Evolutionary conservation across 2,888 invertebrate genomes (phyloP).

Genomic region (Phrixothrix hirtus): DNA sequence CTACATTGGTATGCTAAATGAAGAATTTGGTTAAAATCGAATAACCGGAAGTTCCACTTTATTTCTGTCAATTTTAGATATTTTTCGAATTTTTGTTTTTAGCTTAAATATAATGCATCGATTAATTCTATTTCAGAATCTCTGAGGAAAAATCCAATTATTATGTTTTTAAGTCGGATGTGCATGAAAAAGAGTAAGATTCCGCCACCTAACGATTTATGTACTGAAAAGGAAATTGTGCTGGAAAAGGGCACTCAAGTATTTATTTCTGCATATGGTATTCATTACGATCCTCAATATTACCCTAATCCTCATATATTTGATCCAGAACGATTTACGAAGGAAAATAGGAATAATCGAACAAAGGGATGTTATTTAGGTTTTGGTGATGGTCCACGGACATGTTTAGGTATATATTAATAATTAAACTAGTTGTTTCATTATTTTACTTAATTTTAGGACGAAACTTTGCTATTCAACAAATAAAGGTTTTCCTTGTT

Average conservation of each 20-base stretch:
- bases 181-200: conserved; percentile 26
- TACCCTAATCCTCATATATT: conserved; percentile 49
- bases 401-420: conserved; percentile 40
- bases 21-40: no score
- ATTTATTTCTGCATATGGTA: conserved; percentile 39
- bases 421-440: no score
- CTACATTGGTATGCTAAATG: no score
- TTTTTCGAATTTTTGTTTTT: no score
- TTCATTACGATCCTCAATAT: conserved; percentile 46
- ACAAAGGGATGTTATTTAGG: conserved; percentile 39
- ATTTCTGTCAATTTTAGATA: no score
- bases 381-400: conserved; percentile 40
- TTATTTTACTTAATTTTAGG: conserved; percentile 42
- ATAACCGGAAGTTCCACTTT: no score
- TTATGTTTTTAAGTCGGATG: conserved; percentile 14
- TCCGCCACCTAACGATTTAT: conserved; percentile 16
- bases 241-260: conserved; percentile 40
- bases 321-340: conserved; percentile 47
- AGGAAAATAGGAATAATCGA: conserved; percentile 37
- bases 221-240: conserved; percentile 15
- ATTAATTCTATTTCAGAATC: conserved; percentile 30
- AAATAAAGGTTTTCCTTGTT: conserved; percentile 47
- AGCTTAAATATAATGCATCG: no score
- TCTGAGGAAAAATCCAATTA: conserved; percentile 27
- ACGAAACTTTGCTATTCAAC: conserved; percentile 50